Evolutionary conservation across 1,140 invertebrate genomes (phyloP), one percentile per base, ranked within the genome.

Genomic region (Pachypsylla venusta): DNA sequence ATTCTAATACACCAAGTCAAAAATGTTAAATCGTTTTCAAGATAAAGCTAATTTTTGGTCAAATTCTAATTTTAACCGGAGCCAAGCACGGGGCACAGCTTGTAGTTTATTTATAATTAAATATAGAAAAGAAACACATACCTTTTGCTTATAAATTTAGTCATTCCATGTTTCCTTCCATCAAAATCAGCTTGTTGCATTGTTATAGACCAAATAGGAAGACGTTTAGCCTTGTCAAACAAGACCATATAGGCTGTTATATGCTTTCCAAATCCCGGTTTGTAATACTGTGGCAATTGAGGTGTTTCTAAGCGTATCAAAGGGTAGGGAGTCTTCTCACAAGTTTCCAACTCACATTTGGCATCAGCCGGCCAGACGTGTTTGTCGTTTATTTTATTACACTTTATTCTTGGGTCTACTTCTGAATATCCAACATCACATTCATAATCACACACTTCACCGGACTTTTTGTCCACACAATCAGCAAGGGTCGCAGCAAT

Each of bases 131-230:
- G 30, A 35, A 16, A n/a, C 16, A n/a, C 42, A 19, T 19, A 48
- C 42, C 42, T 48, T 4, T 19, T 19, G n/a, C 42, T 48, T 19
- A 19, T 48, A 22, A 19, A 48, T 48, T 48, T 48, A 7, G n/a
- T 22, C 7, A 48, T 19, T 48, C 42, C 42, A n/a, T 48, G 22
- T 19, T 48, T 48, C 42, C 22, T 48, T 60, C 40, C 22, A 22
- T 39, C 5, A 24, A 25, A 14, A 26, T 58, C 56, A 58, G 60
- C 13, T 14, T 58, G 35, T 42, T 58, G 56, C 30, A 53, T 42
- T 5, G 56, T 35, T 30, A 61, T 53, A 16, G 60, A 58, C 60
- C 60, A 61, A 7, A 61, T 27, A 3, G 60, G 60, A 1, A 58
- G 26, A 24, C 58, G 58, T n/a, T 53, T 40, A 1, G 22, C n/a